Evolutionary conservation across 2,888 invertebrate species (phyloP).

Genomic region (Gymnoscelis rufifasciata): DNA sequence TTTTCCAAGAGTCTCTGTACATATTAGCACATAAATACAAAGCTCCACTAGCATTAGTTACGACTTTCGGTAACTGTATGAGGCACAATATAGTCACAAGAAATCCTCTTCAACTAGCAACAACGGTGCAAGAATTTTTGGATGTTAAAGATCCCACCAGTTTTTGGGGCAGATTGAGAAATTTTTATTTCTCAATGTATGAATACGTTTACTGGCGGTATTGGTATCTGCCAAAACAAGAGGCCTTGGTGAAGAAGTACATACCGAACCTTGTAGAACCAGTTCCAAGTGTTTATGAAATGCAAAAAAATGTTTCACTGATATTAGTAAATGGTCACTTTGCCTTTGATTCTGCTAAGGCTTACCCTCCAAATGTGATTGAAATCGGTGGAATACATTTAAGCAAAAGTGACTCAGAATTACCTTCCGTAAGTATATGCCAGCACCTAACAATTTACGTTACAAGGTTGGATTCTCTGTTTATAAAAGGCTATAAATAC

Average conservation of each 20-base stretch:
- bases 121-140: constrained; percentile 58
- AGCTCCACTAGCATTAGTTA: constrained; percentile 56
- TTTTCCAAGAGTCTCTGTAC: constrained; percentile 67
- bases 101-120: constrained; percentile 64
- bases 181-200: constrained; percentile 62
- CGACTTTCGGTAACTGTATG: constrained; percentile 68
- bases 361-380: constrained; percentile 75
- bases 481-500: no score
- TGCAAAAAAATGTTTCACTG: constrained; percentile 61
- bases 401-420: constrained; percentile 42
- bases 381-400: constrained; percentile 80
- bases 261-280: constrained; percentile 52
- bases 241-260: constrained; percentile 54
- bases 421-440: constrained; percentile 50
- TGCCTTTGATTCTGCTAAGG: constrained; percentile 64
- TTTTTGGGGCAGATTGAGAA: constrained; percentile 72
- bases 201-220: constrained; percentile 63
- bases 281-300: constrained; percentile 57
- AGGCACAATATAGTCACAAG: constrained; percentile 55
- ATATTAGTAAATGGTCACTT: constrained; percentile 73
- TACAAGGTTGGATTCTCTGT: no score
- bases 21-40: constrained; percentile 67
- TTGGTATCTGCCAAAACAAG: constrained; percentile 59
- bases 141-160: constrained; percentile 65
- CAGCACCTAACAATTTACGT: neutral